Evolutionary conservation across 2,113 vertebrate species (phyloP), one percentile per base, ranked within the genome.

Genomic region (Kryptolebias marmoratus): DNA sequence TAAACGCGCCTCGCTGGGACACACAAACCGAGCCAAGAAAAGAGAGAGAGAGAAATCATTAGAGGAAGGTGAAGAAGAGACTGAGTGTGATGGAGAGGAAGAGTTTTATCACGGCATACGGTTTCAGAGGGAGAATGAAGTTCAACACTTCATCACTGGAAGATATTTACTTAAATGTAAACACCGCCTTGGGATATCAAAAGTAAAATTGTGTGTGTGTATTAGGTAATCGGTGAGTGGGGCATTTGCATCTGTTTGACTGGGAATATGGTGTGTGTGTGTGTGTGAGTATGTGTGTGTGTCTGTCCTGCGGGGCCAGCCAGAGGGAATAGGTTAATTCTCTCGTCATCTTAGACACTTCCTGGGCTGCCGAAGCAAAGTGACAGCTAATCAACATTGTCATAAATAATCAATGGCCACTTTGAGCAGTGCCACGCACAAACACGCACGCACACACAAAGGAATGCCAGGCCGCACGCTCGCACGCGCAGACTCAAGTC

Each of bases 341-440:
- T 94, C 93, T 92, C 90, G 88, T 94, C 92, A 92, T 95, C 92
- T 94, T 91, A 92, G 89, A 92, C 90, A 93, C 91, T 94, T 94
- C 93, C 92, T 92, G 90, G 89, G 82, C 87, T 88, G 90, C 89
- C 81, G 85, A 91, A 91, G 90, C 92, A 93, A 92, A 93, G 92
- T 94, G 94, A 94, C 94, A 95, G 94, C 94, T 95, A 94, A 95
- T 95, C 94, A 95, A 93, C 94, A 94, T 92, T 93, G 94, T 94
- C 93, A 95, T 95, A 95, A 95, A 95, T 95, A 95, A 94, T 94
- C 94, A 92, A 95, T 95, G 94, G 91, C 91, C 90, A 92, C 90
- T 92, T 90, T 90, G 86, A 88, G 86, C 88, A 65, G 83, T 84
- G 80, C 79, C 76, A 59, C 3, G 76, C 81, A 83, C 79, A 53